Evolutionary conservation across 2,797 vertebrate genomes (phyloP).

Genomic region (Poeciliopsis turneri): DNA sequence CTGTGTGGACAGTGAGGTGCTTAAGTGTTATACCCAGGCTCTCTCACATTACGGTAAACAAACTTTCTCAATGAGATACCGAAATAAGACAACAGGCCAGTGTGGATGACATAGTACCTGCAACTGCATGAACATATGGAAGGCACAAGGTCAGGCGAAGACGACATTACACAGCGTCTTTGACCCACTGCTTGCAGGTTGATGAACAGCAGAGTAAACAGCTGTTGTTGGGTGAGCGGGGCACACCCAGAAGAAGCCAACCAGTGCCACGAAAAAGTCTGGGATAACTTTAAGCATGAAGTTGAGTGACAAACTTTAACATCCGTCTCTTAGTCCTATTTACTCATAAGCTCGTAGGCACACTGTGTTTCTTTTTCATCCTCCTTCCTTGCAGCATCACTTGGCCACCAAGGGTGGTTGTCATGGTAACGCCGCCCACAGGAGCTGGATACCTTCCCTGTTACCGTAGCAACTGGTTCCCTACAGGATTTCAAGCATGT

Average conservation of each 20-base stretch:
- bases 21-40: background rate
- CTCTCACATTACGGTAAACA: background rate
- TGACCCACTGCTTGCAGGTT: conserved; percentile 40
- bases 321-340: conserved; percentile 38
- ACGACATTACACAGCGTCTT: conserved; percentile 15
- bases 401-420: conserved; percentile 81
- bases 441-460: conserved; percentile 83
- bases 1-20: background rate
- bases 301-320: conserved; percentile 37
- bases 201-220: conserved; percentile 52
- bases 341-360: conserved; percentile 49
- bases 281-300: conserved; percentile 11
- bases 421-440: conserved; percentile 83
- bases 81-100: conserved; percentile 28
- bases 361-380: conserved; percentile 39
- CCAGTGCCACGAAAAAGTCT: background rate
- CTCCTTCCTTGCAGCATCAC: conserved; percentile 77
- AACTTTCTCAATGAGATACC: conserved; percentile 15
- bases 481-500: conserved; percentile 82
- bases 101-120: conserved; percentile 19
- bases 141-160: conserved; percentile 20
- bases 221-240: conserved; percentile 30
- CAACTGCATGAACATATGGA: conserved; percentile 28
- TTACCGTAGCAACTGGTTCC: conserved; percentile 85
- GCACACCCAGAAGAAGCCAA: conserved; percentile 15